Base-by-base conservation (phyloP, 2,113 vertebrate species). In the Trichechus manatus region DNA sequence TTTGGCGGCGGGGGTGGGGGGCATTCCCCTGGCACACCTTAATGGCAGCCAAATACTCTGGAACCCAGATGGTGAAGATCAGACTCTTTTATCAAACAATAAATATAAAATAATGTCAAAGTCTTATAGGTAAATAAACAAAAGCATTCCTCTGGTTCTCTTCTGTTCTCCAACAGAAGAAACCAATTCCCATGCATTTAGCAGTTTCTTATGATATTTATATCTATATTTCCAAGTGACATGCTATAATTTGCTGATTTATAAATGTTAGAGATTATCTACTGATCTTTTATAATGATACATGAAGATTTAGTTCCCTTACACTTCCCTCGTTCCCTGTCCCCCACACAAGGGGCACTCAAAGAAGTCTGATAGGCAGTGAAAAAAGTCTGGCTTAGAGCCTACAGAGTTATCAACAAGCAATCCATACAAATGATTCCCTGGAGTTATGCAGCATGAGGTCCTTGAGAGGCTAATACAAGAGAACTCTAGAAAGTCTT, bases 361-460 rank as follows among this genome's bases (percentile, higher is more conserved):
- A 61, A 29, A 50, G n/a, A 20, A 72, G n/a, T 13, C 29, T 27
- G 9, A 29, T 0, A 75, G 64, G 75, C 6, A 61, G 3, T 44
- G 7, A 61, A n/a, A 50, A 47, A 23, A 72, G 42, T 19, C 33
- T 31, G 15, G 6, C 31, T 72, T n/a, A 25, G 13, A 47, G 13
- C 8, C 29, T n/a, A 59, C 15, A 8, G 3, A 3, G 5, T 20
- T 9, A 2, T 68, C 53, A 53, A 17, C 15, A 77, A 7, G 1
- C 1, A 44, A 15, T 56, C 11, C 13, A 39, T 20, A 29, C 9
- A 64, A 1, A 13, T 6, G 33, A 29, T 5, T 3, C 10, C 3
- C 27, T 4, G 56, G 50, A 50, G 5, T 27, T 53, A 6, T 1
- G 10, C 39, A 9, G 29, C 39, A 9, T 68, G 17, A 11, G 29